phyloP scores from a whole-genome alignment of 2,797 vertebrate genomes.

The Scyliorhinus canicula region DNA sequence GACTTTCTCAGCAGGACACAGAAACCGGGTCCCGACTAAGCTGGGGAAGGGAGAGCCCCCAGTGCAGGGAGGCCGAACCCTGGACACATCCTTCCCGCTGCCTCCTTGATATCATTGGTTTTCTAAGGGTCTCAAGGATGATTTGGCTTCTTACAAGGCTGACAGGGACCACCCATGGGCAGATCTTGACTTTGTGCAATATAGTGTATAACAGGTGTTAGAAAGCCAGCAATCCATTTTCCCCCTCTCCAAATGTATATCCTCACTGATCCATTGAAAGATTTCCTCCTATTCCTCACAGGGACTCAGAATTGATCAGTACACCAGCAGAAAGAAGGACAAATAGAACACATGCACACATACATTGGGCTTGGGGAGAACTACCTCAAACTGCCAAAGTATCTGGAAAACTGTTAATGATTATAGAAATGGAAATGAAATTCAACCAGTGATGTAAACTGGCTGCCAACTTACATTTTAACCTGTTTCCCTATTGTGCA shows the following conservation, averaged over 20 bases:
- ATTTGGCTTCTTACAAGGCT: background rate
- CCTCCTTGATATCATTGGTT: background rate
- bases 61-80: background rate
- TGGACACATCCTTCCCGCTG: too few species aligned
- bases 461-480: background rate
- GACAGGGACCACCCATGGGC: background rate
- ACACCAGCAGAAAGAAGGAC: slow-evolving; percentile 56
- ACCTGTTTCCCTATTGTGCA: background rate
- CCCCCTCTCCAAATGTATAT: background rate
- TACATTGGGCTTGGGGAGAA: slow-evolving; percentile 93
- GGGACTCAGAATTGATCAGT: slow-evolving; percentile 82
- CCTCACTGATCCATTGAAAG: background rate
- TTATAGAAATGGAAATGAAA: background rate
- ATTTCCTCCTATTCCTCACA: slow-evolving; percentile 77
- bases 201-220: too few species aligned
- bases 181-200: background rate
- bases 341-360: slow-evolving; percentile 71
- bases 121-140: background rate
- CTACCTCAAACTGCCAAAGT: slow-evolving; percentile 89
- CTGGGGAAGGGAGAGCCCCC: background rate
- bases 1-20: background rate
- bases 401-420: slow-evolving; percentile 21
- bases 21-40: background rate
- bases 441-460: background rate
- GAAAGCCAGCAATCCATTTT: background rate